These are phyloP conservation scores for Caenorhabditis latens DNA, from an alignment of 1,140 invertebrate species.

Conservation along the genomic window DNA sequence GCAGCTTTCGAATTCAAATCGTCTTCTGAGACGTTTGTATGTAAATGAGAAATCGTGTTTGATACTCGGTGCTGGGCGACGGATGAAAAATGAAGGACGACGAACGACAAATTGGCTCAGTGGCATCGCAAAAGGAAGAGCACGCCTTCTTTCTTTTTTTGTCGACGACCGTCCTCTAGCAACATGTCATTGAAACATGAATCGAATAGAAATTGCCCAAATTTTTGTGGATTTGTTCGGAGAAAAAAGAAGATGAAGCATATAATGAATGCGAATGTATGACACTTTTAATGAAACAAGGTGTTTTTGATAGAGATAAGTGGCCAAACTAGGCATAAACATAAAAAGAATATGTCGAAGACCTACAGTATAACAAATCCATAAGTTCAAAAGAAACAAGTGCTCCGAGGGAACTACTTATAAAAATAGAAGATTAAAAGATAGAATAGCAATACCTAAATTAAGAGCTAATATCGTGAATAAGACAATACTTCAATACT, in stretches of 20 bases:
- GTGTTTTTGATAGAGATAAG: neutral
- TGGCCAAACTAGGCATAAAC: neutral
- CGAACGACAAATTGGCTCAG: slow-evolving; percentile 49
- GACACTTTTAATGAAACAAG: neutral
- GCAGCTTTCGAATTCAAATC: neutral
- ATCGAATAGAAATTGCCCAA: neutral
- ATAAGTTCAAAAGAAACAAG: neutral
- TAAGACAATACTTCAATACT: no score
- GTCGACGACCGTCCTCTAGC: neutral
- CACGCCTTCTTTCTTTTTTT: neutral
- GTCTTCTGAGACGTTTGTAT: slow-evolving; percentile 30
- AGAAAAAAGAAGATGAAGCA: slow-evolving; percentile 20
- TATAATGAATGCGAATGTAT: slow-evolving; percentile 29
- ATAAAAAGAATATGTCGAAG: neutral
- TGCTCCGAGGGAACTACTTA: neutral
- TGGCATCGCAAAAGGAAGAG: neutral
- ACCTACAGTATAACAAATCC: slow-evolving; percentile 15
- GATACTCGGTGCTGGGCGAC: neutral
- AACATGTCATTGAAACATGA: slow-evolving; percentile 36
- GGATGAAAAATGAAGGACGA: slow-evolving; percentile 7
- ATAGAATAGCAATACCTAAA: no score
- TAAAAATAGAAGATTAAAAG: neutral
- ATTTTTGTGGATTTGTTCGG: neutral
- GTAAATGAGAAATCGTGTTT: slow-evolving; percentile 26
- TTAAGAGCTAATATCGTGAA: no score